Conservation (phyloP, 2,113 vertebrate genomes). For the Antechinus stuartii region DNA sequence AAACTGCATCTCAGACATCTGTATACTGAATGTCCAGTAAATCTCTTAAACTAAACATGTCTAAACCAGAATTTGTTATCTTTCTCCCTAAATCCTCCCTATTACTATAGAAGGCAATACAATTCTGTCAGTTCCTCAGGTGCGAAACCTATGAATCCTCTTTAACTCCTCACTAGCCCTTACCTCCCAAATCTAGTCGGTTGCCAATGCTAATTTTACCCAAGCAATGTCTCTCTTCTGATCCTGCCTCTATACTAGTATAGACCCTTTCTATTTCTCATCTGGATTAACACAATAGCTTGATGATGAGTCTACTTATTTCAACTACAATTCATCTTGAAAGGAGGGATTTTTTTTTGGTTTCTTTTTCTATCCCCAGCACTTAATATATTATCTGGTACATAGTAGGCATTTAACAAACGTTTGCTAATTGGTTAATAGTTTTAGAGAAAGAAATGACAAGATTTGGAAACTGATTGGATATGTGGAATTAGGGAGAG, state of each 20-base stretch:
- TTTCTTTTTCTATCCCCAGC: not conserved
- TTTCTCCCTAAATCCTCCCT: not conserved
- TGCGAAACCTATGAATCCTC: not conserved
- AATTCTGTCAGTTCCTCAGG: not conserved
- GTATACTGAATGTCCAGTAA: not conserved
- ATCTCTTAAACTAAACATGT: not conserved
- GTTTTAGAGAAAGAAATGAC: too few relatives aligned
- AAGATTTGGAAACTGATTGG: too few relatives aligned
- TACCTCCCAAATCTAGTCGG: not conserved
- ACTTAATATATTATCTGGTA: too few relatives aligned
- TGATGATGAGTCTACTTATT: not conserved
- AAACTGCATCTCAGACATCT: not conserved
- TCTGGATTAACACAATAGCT: not conserved
- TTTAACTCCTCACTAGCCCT: not conserved
- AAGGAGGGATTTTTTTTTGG: not conserved
- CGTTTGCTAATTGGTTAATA: too few relatives aligned
- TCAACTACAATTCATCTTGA: not conserved
- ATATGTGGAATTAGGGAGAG: too few relatives aligned
- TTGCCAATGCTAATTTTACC: not conserved
- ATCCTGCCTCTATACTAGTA: not conserved
- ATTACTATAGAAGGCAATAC: not conserved
- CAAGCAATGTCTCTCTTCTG: too few relatives aligned
- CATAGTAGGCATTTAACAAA: too few relatives aligned
- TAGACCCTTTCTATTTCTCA: not conserved
- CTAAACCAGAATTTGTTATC: not conserved